A percentile compares a stretch with the other conserved stretches of the same genome.
These are phyloP conservation scores for Eilema depressum DNA, from an alignment of 2,888 invertebrate genomes.

Conservation along the genomic window DNA sequence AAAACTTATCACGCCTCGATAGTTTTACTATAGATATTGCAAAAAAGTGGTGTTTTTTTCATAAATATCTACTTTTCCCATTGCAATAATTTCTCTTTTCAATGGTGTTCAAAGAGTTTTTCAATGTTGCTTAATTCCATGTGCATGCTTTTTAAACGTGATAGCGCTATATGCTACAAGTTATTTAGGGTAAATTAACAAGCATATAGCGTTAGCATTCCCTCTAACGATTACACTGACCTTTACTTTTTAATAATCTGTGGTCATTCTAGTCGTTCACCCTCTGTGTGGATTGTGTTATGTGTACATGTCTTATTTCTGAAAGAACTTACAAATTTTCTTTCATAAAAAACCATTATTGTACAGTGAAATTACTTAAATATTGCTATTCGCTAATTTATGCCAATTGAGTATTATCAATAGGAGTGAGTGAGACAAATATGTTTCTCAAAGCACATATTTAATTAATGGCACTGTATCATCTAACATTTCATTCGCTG, in stretches of 20 bases:
- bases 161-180: neutral
- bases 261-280: constrained; percentile 37
- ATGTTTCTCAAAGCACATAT: constrained; percentile 16
- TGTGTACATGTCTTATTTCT: constrained; percentile 65
- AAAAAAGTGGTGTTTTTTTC: neutral
- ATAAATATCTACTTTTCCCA: neutral
- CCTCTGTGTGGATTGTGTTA: constrained; percentile 76
- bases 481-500: constrained; percentile 69
- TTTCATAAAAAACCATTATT: constrained; percentile 44
- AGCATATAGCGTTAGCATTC: constrained; percentile 33
- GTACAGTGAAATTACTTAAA: constrained; percentile 24
- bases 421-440: constrained; percentile 7
- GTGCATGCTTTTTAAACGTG: constrained; percentile 17
- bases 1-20: neutral
- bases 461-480: constrained; percentile 12
- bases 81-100: neutral
- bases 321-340: constrained; percentile 40
- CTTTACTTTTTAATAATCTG: constrained; percentile 19
- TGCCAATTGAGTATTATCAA: neutral
- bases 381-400: neutral
- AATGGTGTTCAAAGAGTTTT: constrained; percentile 47
- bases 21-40: neutral
- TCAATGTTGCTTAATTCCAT: constrained; percentile 40
- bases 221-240: constrained; percentile 27
- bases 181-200: neutral